Base-by-base conservation (phyloP, 1,140 invertebrate species). In the Chrysomallon squamiferum region DNA sequence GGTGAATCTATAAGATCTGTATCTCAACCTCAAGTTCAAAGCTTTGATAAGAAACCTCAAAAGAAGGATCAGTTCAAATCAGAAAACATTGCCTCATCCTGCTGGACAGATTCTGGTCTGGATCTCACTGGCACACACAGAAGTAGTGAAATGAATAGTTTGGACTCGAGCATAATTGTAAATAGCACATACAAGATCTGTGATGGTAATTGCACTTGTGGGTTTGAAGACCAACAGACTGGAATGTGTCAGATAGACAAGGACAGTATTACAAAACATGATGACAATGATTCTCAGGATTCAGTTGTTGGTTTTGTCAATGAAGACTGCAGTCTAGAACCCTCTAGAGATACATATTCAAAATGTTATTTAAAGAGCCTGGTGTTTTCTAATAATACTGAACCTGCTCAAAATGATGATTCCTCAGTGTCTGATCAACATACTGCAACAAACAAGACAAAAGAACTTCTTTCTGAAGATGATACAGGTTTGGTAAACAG, bases 71-170 rank as follows among this genome's bases (percentile, higher is more conserved):
- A 57, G 45, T 25, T 20, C 41, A 33, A 69, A 20, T 38, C 33
- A 6, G 27, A 30, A 13, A 59, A 59, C 4, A 41, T 76, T 22
- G 49, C 68, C 50, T 56, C 49, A 7, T 71, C 73, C 0, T 72
- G 61, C 30, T 69, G 71, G 18, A 66, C 65, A 0, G 78, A 81
- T 67, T 81, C 79, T 11, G 79, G 79, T 9, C 62, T 80, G 15
- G 77, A 81, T 56, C 71, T 81, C 6, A 81, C 72, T 65, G 61
- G 60, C 29, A 57, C 64, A 18, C 11, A 25, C 5, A 25, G 50
- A 27, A 27, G 50, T 27, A 15, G 29, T 29, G 50, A 54, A 30
- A 22, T 22, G 15, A 27, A 27, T 25, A n/a, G n/a, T n/a, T n/a
- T n/a, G n/a, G n/a, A n/a, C n/a, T 15, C n/a, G 1, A 22, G 29